Conservation (phyloP, 1,140 invertebrate genomes). For the Prorops nasuta region DNA sequence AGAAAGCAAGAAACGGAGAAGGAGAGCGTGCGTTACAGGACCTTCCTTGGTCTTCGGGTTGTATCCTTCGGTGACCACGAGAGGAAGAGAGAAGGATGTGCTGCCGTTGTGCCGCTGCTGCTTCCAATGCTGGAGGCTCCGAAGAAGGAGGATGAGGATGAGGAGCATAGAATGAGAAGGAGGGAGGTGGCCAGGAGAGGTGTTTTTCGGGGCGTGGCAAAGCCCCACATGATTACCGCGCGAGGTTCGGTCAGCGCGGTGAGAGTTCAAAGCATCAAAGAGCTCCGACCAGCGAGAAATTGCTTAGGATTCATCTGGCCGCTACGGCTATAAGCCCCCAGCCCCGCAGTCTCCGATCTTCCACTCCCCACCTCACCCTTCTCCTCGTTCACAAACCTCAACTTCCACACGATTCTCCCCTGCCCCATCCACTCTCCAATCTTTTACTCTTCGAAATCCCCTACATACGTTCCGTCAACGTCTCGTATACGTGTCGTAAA, state of each 20-base stretch:
- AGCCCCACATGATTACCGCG: conserved; percentile 53
- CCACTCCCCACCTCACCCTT: conserved; percentile 4
- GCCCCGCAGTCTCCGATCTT: not conserved
- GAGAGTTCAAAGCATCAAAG: conserved; percentile 58
- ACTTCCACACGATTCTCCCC: too few relatives aligned
- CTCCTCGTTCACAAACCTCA: too few relatives aligned
- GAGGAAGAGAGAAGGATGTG: conserved; percentile 13
- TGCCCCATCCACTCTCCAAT: too few relatives aligned
- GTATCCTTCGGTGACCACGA: too few relatives aligned
- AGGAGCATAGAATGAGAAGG: conserved; percentile 10
- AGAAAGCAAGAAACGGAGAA: not conserved
- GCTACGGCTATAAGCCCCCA: conserved; percentile 22
- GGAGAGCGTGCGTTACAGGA: conserved; percentile 14
- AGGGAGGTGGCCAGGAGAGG: conserved; percentile 40
- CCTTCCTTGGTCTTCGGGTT: too few relatives aligned
- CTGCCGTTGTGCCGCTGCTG: too few relatives aligned
- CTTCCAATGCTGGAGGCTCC: too few relatives aligned
- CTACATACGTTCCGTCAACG: conserved; percentile 8
- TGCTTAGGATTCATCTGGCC: conserved; percentile 52
- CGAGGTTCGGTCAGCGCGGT: conserved; percentile 55
- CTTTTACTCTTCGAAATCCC: too few relatives aligned
- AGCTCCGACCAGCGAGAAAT: conserved; percentile 54
- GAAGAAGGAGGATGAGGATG: conserved; percentile 22
- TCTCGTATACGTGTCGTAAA: not conserved
- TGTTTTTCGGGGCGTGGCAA: conserved; percentile 56